phyloP scores from a whole-genome alignment of 2,113 vertebrate species.

The Rattus norvegicus region DNA sequence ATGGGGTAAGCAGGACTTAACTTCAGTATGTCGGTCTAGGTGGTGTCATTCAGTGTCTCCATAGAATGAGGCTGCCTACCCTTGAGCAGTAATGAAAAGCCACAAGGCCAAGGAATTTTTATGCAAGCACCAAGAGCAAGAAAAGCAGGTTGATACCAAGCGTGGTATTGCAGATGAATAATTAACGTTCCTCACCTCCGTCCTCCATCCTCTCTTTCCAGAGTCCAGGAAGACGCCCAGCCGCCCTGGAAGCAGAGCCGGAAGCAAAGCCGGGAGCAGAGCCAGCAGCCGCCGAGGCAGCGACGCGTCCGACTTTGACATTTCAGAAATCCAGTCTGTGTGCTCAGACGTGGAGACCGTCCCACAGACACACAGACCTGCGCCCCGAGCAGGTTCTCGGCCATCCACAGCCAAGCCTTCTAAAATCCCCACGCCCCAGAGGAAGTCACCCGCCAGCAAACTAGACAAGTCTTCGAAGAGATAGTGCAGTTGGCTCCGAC shows the following conservation, averaged over 20 bases:
- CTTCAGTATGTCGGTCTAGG: background rate
- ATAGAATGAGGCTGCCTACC: background rate
- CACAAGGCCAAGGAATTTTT: background rate
- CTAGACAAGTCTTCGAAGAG: constrained; percentile 94
- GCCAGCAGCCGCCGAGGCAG: constrained; percentile 97
- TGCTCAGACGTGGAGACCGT: constrained; percentile 95
- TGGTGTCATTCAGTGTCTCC: background rate
- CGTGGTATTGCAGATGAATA: background rate
- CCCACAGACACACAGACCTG: constrained; percentile 88
- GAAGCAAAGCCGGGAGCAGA: constrained; percentile 98
- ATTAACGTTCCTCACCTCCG: background rate
- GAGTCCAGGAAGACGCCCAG: constrained; percentile 91
- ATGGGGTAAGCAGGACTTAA: background rate
- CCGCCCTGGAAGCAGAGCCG: constrained; percentile 90
- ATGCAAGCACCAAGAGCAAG: background rate
- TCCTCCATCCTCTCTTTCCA: constrained; percentile 70
- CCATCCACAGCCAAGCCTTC: constrained; percentile 93
- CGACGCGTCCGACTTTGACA: constrained; percentile 99
- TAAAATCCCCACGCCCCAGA: constrained; percentile 97
- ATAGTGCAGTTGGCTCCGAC: constrained; percentile 90
- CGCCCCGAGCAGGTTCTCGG: constrained; percentile 91
- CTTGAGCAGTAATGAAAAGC: background rate
- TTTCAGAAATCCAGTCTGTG: constrained; percentile 98
- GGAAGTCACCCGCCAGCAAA: constrained; percentile 93
- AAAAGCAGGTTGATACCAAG: background rate